Evolutionary conservation across 2,888 invertebrate species (phyloP).

Genomic region (Tuberolachnus salignus): DNA sequence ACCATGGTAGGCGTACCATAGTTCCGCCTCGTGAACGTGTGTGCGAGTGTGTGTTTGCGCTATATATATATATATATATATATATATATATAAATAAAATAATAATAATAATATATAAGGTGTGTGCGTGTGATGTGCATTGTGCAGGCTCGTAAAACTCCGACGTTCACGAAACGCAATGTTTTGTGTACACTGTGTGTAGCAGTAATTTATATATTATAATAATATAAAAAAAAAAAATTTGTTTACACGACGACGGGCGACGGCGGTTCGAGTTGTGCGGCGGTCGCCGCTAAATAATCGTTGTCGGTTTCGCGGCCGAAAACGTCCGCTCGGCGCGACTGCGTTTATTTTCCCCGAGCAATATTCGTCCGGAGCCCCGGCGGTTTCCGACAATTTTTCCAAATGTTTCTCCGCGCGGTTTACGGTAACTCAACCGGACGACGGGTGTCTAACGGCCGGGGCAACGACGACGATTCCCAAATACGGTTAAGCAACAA

Average conservation of each 20-base stretch:
- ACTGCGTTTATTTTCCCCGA: too few relatives aligned
- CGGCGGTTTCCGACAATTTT: too few relatives aligned
- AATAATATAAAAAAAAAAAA: too few relatives aligned
- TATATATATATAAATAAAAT: too few relatives aligned
- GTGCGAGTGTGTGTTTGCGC: background rate
- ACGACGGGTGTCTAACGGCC: too few relatives aligned
- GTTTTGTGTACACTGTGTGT: background rate
- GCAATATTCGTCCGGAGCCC: too few relatives aligned
- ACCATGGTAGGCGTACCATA: conserved; percentile 56
- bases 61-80: background rate
- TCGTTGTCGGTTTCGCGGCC: background rate
- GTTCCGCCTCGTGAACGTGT: conserved; percentile 42
- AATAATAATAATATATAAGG: background rate
- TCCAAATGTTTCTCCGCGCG: too few relatives aligned
- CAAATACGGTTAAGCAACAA: too few relatives aligned
- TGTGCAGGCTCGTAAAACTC: conserved; percentile 10
- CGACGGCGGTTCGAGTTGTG: background rate
- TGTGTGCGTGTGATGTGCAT: conserved; percentile 13
- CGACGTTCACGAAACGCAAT: conserved; percentile 6
- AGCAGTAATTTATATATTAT: background rate
- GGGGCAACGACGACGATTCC: too few relatives aligned
- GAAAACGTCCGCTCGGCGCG: background rate
- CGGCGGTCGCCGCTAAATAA: too few relatives aligned
- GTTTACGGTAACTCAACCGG: too few relatives aligned
- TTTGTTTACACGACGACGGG: background rate